A percentile compares a stretch with the other conserved stretches of the same genome.
These are phyloP conservation scores for Trichogramma pretiosum DNA, from an alignment of 1,140 invertebrate genomes.

Conservation along the genomic window DNA sequence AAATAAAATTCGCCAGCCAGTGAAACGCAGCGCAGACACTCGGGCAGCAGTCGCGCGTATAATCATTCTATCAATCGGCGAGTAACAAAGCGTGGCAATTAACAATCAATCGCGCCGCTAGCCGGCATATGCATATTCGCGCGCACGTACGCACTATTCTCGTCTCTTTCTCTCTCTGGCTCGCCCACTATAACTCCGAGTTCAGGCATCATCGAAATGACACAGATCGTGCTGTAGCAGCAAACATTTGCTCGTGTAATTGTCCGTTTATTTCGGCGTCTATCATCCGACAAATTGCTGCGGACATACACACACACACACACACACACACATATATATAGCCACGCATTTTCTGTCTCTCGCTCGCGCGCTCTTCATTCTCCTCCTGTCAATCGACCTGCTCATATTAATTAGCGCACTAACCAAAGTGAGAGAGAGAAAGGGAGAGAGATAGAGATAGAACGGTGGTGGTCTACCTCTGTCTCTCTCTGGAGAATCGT, in stretches of 20 bases:
- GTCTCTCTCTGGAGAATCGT: conserved; percentile 31
- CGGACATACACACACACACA: too few relatives aligned
- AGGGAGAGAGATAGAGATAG: too few relatives aligned
- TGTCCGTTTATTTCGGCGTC: conserved; percentile 44
- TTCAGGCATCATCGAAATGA: conserved; percentile 47
- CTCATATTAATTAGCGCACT: conserved; percentile 38
- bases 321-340: neutral
- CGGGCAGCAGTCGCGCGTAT: neutral
- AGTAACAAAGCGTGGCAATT: conserved; percentile 48
- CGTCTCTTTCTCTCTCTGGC: neutral
- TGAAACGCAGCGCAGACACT: neutral
- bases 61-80: conserved; percentile 26
- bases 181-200: neutral
- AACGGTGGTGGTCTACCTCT: too few relatives aligned
- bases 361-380: conserved; percentile 23
- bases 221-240: conserved; percentile 29
- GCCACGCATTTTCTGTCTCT: too few relatives aligned
- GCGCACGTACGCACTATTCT: neutral
- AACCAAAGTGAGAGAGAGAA: too few relatives aligned
- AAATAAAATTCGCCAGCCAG: too few relatives aligned
- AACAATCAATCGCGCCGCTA: conserved; percentile 43
- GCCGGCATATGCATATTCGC: neutral
- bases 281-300: conserved; percentile 46
- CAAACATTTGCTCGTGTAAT: conserved; percentile 48
- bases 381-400: conserved; percentile 37